Evolutionary conservation across 1,140 invertebrate species (phyloP).

Genomic region (Lordiphosa collinella): DNA sequence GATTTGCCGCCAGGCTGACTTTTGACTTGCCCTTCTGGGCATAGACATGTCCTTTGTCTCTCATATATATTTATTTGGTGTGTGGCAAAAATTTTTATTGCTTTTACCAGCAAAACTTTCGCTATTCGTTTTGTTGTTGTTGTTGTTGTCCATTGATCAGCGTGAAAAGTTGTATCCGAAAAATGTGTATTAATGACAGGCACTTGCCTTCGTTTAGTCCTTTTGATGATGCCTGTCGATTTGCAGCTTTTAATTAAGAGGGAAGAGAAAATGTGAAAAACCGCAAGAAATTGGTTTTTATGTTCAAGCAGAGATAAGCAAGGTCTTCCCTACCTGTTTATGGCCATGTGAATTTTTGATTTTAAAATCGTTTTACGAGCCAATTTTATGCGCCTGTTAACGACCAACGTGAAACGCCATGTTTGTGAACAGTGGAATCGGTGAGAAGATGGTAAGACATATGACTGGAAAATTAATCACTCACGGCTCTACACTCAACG

Average conservation of each 20-base stretch:
- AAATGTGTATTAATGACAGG: not conserved
- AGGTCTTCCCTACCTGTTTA: constrained; percentile 13
- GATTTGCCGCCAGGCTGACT: constrained; percentile 68
- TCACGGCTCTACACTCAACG: too few species aligned
- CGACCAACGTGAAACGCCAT: constrained; percentile 13
- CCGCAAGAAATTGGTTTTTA: constrained; percentile 11
- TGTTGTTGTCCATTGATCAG: not conserved
- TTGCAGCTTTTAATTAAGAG: constrained; percentile 44
- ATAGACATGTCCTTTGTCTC: constrained; percentile 20
- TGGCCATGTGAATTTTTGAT: constrained; percentile 40
- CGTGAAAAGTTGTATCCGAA: too few species aligned
- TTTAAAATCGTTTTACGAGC: constrained; percentile 44
- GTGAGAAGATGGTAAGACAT: not conserved
- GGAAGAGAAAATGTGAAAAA: constrained; percentile 2
- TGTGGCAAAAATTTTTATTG: constrained; percentile 53
- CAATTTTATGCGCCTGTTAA: constrained; percentile 39
- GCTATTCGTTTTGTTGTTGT: not conserved
- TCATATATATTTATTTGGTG: constrained; percentile 27
- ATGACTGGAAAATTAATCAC: not conserved
- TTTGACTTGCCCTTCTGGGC: constrained; percentile 38
- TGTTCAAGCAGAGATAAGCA: constrained; percentile 1
- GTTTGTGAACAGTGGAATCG: constrained; percentile 21
- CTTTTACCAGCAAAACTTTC: constrained; percentile 9
- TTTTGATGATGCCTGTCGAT: constrained; percentile 46
- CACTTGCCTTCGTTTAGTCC: constrained; percentile 29